Evolutionary conservation across 2,888 invertebrate species (phyloP).

Genomic region (Drosophila mayaguana): DNA sequence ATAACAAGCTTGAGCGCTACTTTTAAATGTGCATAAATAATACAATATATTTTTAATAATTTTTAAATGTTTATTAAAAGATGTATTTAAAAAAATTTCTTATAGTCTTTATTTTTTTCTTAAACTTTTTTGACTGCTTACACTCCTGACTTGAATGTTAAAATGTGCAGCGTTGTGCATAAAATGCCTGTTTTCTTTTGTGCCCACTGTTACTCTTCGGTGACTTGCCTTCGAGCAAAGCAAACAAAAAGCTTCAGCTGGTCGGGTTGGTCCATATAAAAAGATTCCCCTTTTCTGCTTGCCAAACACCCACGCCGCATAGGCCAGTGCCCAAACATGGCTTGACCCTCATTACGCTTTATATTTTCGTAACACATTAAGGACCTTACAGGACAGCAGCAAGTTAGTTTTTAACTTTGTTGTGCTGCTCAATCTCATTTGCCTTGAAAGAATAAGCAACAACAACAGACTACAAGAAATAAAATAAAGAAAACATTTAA

Average conservation of each 20-base stretch:
- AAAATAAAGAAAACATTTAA: constrained; percentile 65
- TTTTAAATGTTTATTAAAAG: too few relatives aligned
- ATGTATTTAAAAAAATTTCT: neutral
- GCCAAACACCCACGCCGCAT: neutral
- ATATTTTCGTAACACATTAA: constrained; percentile 70
- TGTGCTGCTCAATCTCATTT: constrained; percentile 64
- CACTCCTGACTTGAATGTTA: constrained; percentile 20
- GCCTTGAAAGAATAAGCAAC: constrained; percentile 29
- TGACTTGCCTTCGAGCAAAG: constrained; percentile 27
- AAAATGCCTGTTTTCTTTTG: constrained; percentile 51
- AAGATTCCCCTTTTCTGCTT: constrained; percentile 21
- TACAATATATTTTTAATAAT: neutral
- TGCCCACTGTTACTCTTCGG: constrained; percentile 40
- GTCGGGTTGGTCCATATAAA: constrained; percentile 27
- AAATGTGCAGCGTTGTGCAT: constrained; percentile 47
- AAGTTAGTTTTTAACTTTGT: constrained; percentile 67
- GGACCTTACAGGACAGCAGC: constrained; percentile 27
- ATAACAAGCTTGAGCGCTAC: constrained; percentile 3
- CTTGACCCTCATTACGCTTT: constrained; percentile 78
- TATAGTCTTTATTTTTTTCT: too few relatives aligned
- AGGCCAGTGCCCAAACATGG: constrained; percentile 56
- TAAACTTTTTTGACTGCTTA: neutral
- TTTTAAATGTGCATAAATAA: constrained; percentile 5
- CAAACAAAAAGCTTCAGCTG: constrained; percentile 47
- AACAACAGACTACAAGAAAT: constrained; percentile 48